Conservation (phyloP, 2,888 invertebrate species). For the Gasteruption jaculator region DNA sequence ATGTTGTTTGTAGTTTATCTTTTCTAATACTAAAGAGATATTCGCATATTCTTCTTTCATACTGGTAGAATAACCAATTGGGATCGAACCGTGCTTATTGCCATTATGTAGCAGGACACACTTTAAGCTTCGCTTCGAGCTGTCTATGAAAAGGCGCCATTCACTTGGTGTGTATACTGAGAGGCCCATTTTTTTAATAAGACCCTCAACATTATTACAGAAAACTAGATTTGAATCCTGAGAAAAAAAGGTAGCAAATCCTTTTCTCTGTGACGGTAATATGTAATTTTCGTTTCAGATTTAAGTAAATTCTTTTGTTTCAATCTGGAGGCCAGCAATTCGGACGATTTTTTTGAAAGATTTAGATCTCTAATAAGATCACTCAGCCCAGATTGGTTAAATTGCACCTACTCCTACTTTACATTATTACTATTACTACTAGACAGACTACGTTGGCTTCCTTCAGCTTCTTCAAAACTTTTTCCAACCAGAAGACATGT, state of each 20-base stretch:
- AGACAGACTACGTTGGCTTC: too few relatives aligned
- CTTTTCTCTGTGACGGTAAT: conserved; percentile 17
- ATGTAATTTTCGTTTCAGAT: conserved; percentile 14
- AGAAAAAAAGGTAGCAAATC: conserved; percentile 15
- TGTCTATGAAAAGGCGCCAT: conserved; percentile 18
- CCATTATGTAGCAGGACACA: too few relatives aligned
- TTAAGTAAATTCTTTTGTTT: conserved; percentile 22
- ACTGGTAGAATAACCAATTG: too few relatives aligned
- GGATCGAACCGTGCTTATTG: too few relatives aligned
- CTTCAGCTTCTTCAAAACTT: too few relatives aligned
- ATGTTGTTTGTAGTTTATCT: too few relatives aligned
- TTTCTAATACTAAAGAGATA: too few relatives aligned
- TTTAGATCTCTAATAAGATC: conserved; percentile 26
- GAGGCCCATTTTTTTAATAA: conserved; percentile 13
- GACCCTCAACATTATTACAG: conserved; percentile 6
- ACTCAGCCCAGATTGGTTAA: conserved; percentile 25
- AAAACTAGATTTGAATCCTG: conserved; percentile 6
- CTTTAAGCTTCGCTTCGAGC: too few relatives aligned
- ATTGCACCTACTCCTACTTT: too few relatives aligned
- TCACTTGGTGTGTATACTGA: conserved; percentile 6
- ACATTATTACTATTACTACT: too few relatives aligned
- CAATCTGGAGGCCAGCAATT: conserved; percentile 23
- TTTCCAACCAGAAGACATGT: too few relatives aligned
- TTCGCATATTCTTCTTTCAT: too few relatives aligned
- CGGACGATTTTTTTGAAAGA: conserved; percentile 25